Conservation (phyloP, 2,888 invertebrate genomes). For the Andrena fulva region DNA sequence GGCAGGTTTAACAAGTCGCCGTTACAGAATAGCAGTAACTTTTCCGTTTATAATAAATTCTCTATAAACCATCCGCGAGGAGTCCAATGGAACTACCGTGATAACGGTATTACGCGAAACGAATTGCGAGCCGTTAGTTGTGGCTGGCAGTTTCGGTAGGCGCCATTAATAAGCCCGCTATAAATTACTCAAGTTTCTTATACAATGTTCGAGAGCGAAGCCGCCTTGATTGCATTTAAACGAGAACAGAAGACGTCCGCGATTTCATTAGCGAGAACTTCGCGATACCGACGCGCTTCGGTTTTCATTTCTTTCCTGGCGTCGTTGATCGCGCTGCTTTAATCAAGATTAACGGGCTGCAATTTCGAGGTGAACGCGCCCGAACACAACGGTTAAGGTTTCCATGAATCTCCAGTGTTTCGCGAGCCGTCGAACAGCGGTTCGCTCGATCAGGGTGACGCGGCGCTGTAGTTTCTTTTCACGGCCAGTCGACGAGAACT, state of each 20-base stretch:
- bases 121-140: background rate
- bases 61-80: too few species aligned
- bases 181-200: constrained; percentile 18
- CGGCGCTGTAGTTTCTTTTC: background rate
- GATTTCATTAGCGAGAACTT: constrained; percentile 4
- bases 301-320: background rate
- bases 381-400: background rate
- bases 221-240: background rate
- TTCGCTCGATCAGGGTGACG: background rate
- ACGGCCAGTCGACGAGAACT: background rate
- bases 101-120: background rate
- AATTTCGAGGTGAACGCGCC: background rate
- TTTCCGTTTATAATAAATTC: too few species aligned
- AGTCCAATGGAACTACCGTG: background rate
- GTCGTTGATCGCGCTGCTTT: background rate
- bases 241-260: background rate
- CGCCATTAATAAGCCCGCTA: constrained; percentile 13
- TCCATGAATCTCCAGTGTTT: background rate
- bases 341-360: background rate
- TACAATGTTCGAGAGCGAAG: constrained; percentile 1
- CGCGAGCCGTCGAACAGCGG: background rate
- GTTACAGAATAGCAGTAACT: too few species aligned
- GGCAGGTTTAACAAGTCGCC: too few species aligned
- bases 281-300: background rate
- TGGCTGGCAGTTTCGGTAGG: background rate